Base-by-base conservation (phyloP, 2,888 invertebrate genomes). In the Ornithoptera priamus region DNA sequence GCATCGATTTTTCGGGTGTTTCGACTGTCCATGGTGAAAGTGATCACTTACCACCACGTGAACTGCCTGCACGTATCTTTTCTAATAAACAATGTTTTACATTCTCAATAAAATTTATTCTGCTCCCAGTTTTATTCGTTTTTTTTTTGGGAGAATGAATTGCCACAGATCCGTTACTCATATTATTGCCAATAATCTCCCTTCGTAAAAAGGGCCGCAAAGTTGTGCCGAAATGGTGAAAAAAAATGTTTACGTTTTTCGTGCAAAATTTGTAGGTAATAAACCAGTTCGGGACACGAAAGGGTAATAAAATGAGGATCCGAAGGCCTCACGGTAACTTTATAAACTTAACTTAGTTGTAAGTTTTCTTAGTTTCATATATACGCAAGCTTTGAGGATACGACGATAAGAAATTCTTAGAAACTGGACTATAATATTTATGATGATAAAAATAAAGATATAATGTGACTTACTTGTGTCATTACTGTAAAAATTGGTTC, bases 181-280 rank as follows among this genome's bases (percentile, higher is more conserved):
- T 65, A 66, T 70, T 70, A 70, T 70, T 66, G 63, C 70, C 66
- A 70, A 70, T 70, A 70, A 70, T 70, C 70, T 66, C 39, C 62
- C 70, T 62, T 50, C 66, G 62, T 59, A 67, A 73, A 70, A 69
- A 68, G 70, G 74, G 74, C 70, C 72, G 71, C 72, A 81, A 82
- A 81, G 78, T 85, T 85, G 79, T 74, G 76, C 74, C 74, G 77
- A 73, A 78, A 77, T 56, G 56, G 56, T 50, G 50, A 6, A 50
- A 56, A 56, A 84, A 65, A 69, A 65, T 69, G 77, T 82, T 85
- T 79, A 74, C 78, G 78, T 80, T 80, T 81, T 82, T 77, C 79
- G 78, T 79, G 76, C 78, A 80, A 81, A 84, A 87, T 86, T 87
- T 86, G 87, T 86, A 77, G 84, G 75, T 81, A 76, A 85, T 88